These are phyloP conservation scores for Pterois miles DNA, from an alignment of 2,797 vertebrate species.

Conservation along the genomic window DNA sequence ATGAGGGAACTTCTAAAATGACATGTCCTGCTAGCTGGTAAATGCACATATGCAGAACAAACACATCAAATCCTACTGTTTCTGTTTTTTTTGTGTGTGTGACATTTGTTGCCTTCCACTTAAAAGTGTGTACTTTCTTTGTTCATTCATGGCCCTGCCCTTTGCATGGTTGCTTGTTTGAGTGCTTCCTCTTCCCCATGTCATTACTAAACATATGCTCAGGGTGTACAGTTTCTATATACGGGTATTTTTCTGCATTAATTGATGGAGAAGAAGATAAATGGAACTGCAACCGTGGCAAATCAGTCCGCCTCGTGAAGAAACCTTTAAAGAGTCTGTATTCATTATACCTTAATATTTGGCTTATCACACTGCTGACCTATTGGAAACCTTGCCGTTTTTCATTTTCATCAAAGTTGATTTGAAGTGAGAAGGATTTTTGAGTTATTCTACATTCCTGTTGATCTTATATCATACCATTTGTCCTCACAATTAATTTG, in stretches of 20 bases:
- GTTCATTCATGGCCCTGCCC: conserved; percentile 8
- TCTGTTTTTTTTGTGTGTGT: neutral
- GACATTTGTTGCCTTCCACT: conserved; percentile 31
- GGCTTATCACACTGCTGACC: conserved; percentile 8
- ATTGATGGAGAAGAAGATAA: conserved; percentile 64
- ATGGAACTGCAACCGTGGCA: conserved; percentile 57
- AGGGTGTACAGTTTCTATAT: conserved; percentile 85
- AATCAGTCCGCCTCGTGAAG: conserved; percentile 53
- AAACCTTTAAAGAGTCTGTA: conserved; percentile 13
- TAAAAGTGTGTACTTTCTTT: neutral
- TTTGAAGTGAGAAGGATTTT: conserved; percentile 14
- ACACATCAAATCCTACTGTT: conserved; percentile 14
- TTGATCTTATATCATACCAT: neutral
- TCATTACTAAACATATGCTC: conserved; percentile 77
- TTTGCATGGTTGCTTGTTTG: conserved; percentile 32
- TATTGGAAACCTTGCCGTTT: neutral
- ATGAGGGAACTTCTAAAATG: conserved; percentile 34
- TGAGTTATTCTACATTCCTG: conserved; percentile 53
- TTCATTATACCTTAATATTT: conserved; percentile 11
- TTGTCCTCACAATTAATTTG: conserved; percentile 17
- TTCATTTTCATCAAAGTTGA: neutral
- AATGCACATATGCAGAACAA: conserved; percentile 44
- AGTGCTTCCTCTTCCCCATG: conserved; percentile 62
- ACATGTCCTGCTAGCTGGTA: conserved; percentile 45
- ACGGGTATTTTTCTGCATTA: conserved; percentile 84